phyloP scores from a whole-genome alignment of 2,888 invertebrate genomes.

The Morpho achilles region DNA sequence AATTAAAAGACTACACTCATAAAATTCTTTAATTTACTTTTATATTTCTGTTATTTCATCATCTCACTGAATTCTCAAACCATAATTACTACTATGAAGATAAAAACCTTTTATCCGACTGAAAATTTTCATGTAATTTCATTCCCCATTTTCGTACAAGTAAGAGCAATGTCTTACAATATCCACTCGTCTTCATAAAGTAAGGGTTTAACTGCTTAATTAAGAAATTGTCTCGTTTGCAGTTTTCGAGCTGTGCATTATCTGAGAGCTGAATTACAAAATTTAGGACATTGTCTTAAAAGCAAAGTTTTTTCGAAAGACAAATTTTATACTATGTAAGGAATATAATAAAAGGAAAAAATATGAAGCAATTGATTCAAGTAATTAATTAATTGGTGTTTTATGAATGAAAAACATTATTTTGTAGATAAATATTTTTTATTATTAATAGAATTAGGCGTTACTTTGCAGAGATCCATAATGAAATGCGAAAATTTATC shows the following conservation, averaged over 20 bases:
- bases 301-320: slow-evolving; percentile 12
- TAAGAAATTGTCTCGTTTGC: slow-evolving; percentile 36
- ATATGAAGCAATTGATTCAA: not conserved
- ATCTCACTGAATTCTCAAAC: slow-evolving; percentile 1
- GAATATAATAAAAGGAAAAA: not conserved
- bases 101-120: slow-evolving; percentile 11
- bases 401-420: no score
- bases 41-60: slow-evolving; percentile 9
- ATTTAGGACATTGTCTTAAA: slow-evolving; percentile 15
- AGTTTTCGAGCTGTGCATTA: slow-evolving; percentile 29
- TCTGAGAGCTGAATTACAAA: slow-evolving; percentile 22
- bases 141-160: slow-evolving; percentile 16
- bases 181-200: slow-evolving; percentile 33
- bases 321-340: slow-evolving; percentile 7
- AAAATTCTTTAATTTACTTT: slow-evolving; percentile 1
- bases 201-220: slow-evolving; percentile 34
- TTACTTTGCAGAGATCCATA: no score
- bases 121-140: slow-evolving; percentile 13
- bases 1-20: no score
- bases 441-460: no score
- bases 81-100: slow-evolving; percentile 7
- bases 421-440: no score
- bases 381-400: no score
- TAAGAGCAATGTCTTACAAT: slow-evolving; percentile 26
- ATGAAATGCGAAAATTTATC: no score